Base-by-base conservation (phyloP, 2,113 vertebrate genomes). In the Gambusia holbrooki region DNA sequence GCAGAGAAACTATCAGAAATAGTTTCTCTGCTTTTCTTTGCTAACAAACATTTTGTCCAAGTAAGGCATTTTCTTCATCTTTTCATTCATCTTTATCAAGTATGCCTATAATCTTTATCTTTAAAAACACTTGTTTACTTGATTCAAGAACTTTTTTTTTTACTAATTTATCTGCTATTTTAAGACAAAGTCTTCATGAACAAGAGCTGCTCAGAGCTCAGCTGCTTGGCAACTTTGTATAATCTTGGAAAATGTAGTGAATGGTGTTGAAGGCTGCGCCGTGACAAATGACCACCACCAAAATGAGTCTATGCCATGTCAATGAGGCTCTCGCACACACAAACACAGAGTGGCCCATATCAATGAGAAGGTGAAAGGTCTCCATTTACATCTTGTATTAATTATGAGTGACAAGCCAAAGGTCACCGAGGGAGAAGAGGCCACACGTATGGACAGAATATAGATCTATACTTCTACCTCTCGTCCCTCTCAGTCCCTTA, bases 341-440 rank as follows among this genome's bases (percentile, higher is more conserved):
- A 89, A 67, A 91, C 73, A 90, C 83, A 88, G 63, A 91, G 86
- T 78, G 84, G 27, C 90, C 90, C 92, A 94, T 94, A 93, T 93
- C 89, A 94, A 94, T 94, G 92, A 93, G 92, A 88, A 86, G 93
- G 93, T 94, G 90, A 94, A 94, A 94, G 93, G 93, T 94, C 93
- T 92, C 91, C 86, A 94, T 94, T 94, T 94, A 94, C 93, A 94
- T 94, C 89, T 90, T 91, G 92, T 94, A 93, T 94, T 93, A 94
- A 94, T 94, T 94, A 93, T 93, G 92, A 93, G 91, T 94, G 92
- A 94, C 93, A 93, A 91, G 91, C 87, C 92, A 94, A 94, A 94
- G 93, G 93, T 94, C 93, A 94, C 66, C 0, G 45, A 69, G 77
- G 74, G 77, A 92, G 88, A 89, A 84, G 88, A 89, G 86, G 89